phyloP scores from a whole-genome alignment of 2,113 vertebrate genomes.

The Terrapene triunguis region DNA sequence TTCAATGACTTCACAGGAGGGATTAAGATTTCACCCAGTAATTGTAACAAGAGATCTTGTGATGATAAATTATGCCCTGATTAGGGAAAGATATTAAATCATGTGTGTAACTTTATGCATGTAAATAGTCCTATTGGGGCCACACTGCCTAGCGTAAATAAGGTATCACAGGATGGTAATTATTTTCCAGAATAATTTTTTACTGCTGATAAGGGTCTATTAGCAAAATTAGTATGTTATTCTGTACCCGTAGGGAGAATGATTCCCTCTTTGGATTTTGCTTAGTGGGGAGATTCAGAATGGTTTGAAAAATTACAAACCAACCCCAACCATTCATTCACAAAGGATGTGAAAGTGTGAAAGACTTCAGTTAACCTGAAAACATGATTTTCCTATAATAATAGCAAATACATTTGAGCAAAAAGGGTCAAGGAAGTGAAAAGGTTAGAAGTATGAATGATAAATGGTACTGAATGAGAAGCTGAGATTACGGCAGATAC shows the following conservation, averaged over 20 bases:
- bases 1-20: background rate
- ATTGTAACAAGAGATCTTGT: constrained; percentile 3
- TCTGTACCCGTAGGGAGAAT: background rate
- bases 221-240: background rate
- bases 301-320: background rate
- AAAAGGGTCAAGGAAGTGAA: background rate
- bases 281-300: background rate
- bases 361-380: background rate
- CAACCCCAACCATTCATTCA: background rate
- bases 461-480: background rate
- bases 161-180: background rate
- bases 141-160: background rate
- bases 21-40: background rate
- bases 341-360: background rate
- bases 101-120: background rate
- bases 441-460: background rate
- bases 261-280: background rate
- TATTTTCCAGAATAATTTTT: constrained; percentile 2
- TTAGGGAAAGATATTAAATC: background rate
- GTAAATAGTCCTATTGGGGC: background rate
- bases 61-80: background rate
- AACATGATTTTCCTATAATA: background rate
- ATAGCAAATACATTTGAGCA: background rate
- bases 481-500: background rate
- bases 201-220: background rate